Evolutionary conservation across 35 echinoderm and acorn worm genomes (phyloP).

Genomic region (Apostichopus parvimensis): DNA sequence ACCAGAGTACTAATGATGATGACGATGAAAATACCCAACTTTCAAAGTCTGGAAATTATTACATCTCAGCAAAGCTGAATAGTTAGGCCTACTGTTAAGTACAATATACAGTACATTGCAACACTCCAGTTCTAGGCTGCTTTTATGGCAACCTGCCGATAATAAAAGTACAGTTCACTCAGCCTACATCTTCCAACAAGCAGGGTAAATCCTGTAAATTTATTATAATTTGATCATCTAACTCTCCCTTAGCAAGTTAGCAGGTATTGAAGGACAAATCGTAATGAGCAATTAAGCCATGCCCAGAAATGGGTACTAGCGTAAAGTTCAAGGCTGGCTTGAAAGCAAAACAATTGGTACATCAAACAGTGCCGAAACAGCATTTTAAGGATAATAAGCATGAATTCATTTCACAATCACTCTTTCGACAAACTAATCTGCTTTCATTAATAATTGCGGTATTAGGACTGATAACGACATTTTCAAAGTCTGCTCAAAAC

Average conservation of each 20-base stretch:
- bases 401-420: background rate
- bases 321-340: background rate
- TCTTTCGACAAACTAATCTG: background rate
- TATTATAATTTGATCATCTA: background rate
- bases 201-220: background rate
- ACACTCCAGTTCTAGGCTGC: no score
- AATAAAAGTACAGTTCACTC: conserved; percentile 7
- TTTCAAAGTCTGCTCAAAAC: background rate
- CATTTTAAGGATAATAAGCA: background rate
- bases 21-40: no score
- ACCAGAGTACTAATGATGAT: no score
- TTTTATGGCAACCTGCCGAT: background rate
- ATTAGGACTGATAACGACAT: background rate
- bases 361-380: conserved; percentile 4
- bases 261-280: background rate
- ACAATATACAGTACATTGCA: no score
- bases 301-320: background rate
- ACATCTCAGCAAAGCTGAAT: no score
- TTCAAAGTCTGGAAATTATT: no score
- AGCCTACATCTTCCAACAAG: background rate
- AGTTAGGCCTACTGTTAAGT: no score
- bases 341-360: conserved; percentile 3
- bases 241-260: background rate
- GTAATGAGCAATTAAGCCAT: conserved; percentile 7
- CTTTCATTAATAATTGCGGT: background rate